A percentile compares a stretch with the other conserved stretches of the same genome.
These are phyloP conservation scores for Sarcophaga caerulescens DNA, from an alignment of 2,888 invertebrate genomes.

Conservation along the genomic window DNA sequence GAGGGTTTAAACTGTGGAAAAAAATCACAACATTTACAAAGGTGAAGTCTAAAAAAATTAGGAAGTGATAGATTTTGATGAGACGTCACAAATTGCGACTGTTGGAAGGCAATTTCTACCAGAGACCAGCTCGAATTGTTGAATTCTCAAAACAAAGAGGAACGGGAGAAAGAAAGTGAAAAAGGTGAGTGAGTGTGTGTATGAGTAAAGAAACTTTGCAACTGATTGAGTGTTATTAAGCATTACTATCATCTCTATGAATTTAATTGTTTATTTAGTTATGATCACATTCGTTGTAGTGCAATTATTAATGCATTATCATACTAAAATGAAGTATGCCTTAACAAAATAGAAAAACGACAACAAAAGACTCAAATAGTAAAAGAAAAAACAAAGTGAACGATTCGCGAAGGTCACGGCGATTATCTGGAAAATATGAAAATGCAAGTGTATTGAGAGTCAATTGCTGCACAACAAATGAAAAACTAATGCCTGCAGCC, in stretches of 20 bases:
- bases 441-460: not conserved
- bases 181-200: not conserved
- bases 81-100: slow-evolving; percentile 11
- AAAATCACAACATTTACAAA: not conserved
- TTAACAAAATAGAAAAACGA: not conserved
- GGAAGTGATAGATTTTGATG: slow-evolving; percentile 27
- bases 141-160: too few relatives aligned
- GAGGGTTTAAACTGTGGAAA: not conserved
- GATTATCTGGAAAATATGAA: slow-evolving; percentile 3
- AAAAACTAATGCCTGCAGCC: too few relatives aligned
- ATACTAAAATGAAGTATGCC: too few relatives aligned
- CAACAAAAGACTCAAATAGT: not conserved
- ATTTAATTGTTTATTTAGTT: slow-evolving; percentile 38
- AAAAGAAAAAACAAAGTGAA: slow-evolving; percentile 15
- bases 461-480: too few relatives aligned
- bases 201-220: not conserved
- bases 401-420: slow-evolving; percentile 30
- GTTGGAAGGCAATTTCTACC: slow-evolving; percentile 10
- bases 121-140: not conserved
- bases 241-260: not conserved
- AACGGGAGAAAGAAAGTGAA: too few relatives aligned
- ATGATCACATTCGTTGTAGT: not conserved
- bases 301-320: too few relatives aligned
- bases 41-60: not conserved
- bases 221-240: slow-evolving; percentile 13